Percentiles rank a stretch among this genome's conserved stretches.
Conservation (phyloP, 92 coral and sea anemone species). For the Pocillopora grandis region DNA sequence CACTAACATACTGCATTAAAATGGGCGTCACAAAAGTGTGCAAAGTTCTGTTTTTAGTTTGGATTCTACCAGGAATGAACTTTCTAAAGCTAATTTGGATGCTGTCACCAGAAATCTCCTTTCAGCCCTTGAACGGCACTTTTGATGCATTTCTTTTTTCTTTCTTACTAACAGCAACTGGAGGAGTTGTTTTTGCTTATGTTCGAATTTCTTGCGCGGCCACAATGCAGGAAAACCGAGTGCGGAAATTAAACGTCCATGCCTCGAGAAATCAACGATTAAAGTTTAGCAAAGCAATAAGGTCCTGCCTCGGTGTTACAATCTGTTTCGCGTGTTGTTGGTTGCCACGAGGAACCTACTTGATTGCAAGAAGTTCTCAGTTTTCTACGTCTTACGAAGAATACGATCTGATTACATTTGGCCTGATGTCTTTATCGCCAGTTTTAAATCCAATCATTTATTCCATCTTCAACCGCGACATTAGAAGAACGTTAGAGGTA, state of each 20-base stretch:
- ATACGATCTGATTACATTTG: constrained; percentile 47
- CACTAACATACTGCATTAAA: constrained; percentile 36
- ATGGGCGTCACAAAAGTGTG: constrained; percentile 19
- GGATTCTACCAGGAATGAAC: constrained; percentile 42
- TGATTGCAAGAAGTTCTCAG: constrained; percentile 26
- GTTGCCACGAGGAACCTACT: constrained; percentile 39
- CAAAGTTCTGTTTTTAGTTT: constrained; percentile 11
- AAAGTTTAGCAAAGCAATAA: constrained; percentile 43
- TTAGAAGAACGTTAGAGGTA: constrained; percentile 23
- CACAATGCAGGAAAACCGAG: constrained; percentile 15
- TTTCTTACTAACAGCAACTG: constrained; percentile 5
- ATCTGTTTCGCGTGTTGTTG: constrained; percentile 48
- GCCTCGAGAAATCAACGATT: neutral
- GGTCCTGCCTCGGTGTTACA: constrained; percentile 54
- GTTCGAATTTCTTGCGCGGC: constrained; percentile 44
- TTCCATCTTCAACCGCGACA: constrained; percentile 46
- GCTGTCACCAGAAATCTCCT: constrained; percentile 20
- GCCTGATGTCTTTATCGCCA: constrained; percentile 45
- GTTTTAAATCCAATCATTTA: constrained; percentile 47
- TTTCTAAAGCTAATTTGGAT: constrained; percentile 37
- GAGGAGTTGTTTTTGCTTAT: constrained; percentile 35
- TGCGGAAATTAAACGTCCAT: neutral
- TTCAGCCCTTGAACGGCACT: constrained; percentile 5
- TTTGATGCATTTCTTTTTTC: constrained; percentile 28
- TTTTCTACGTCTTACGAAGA: neutral